Conservation (phyloP, 2,113 vertebrate genomes). For the Cebidichthys violaceus region DNA sequence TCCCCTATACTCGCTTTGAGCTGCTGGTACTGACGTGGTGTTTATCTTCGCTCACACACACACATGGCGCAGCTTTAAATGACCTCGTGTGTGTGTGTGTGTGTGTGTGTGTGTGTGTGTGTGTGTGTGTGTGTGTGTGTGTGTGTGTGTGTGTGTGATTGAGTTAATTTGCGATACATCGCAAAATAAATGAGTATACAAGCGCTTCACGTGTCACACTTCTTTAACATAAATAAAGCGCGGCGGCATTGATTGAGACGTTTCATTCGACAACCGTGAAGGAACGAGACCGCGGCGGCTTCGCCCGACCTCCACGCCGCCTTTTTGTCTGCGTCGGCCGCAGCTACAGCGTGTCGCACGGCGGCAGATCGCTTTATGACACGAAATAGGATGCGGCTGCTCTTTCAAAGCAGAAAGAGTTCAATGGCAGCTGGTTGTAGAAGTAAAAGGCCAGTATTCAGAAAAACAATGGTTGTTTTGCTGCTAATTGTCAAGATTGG, state of each 20-base stretch:
- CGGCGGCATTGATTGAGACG: conserved; percentile 12
- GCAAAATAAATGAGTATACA: conserved; percentile 6
- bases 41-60: conserved; percentile 54
- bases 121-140: conserved; percentile 47
- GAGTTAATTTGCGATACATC: conserved; percentile 33
- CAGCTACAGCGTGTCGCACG: too few relatives aligned
- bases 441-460: background rate
- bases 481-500: background rate
- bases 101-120: conserved; percentile 45
- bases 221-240: background rate
- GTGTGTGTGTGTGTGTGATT: conserved; percentile 38
- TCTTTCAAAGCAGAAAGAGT: conserved; percentile 17
- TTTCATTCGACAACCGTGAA: conserved; percentile 18
- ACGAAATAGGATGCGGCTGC: conserved; percentile 1
- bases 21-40: conserved; percentile 38
- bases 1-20: conserved; percentile 54
- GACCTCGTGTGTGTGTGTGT: conserved; percentile 31
- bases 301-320: background rate
- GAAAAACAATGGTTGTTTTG: background rate
- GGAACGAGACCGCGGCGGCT: background rate
- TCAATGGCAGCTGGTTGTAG: too few relatives aligned
- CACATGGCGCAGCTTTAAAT: conserved; percentile 28
- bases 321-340: background rate
- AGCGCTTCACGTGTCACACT: conserved; percentile 8
- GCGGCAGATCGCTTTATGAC: background rate